Evolutionary conservation across 2,113 vertebrate genomes (phyloP).

Genomic region (Corythoichthys intestinalis): DNA sequence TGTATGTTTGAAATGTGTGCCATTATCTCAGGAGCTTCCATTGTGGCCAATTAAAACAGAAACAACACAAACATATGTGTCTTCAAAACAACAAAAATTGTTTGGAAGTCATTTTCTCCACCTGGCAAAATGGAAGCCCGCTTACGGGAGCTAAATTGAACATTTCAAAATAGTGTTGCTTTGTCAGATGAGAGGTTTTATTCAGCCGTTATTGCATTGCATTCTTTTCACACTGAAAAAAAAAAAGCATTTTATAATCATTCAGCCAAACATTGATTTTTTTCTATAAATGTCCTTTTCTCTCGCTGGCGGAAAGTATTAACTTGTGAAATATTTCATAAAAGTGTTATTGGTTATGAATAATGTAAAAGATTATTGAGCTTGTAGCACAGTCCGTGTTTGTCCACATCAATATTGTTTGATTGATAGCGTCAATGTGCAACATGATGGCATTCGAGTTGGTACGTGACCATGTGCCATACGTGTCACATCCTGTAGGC

Average conservation of each 20-base stretch:
- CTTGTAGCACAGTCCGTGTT: conserved; percentile 29
- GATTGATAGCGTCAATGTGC: conserved; percentile 30
- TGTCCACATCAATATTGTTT: conserved; percentile 23
- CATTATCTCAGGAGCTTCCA: conserved; percentile 21
- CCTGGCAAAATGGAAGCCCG: background rate
- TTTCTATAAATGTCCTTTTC: conserved; percentile 12
- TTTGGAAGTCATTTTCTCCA: background rate
- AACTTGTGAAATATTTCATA: conserved; percentile 46
- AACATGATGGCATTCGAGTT: conserved; percentile 31
- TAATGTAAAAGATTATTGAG: conserved; percentile 54
- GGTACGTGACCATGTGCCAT: conserved; percentile 27
- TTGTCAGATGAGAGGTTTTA: conserved; percentile 32
- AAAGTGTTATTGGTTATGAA: conserved; percentile 56
- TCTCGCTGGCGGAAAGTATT: conserved; percentile 28
- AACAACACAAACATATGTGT: conserved; percentile 1
- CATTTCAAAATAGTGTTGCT: conserved; percentile 13
- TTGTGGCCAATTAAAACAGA: conserved; percentile 8
- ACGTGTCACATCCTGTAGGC: conserved; percentile 20
- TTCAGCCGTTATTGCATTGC: conserved; percentile 17
- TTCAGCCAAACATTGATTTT: conserved; percentile 29
- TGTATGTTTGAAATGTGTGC: conserved; percentile 18
- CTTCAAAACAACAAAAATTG: background rate
- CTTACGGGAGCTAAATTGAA: background rate
- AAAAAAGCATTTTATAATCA: conserved; percentile 27
- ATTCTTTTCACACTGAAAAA: conserved; percentile 15